Evolutionary conservation across 2,888 invertebrate genomes (phyloP).

Genomic region (Glaucopsyche alexis): DNA sequence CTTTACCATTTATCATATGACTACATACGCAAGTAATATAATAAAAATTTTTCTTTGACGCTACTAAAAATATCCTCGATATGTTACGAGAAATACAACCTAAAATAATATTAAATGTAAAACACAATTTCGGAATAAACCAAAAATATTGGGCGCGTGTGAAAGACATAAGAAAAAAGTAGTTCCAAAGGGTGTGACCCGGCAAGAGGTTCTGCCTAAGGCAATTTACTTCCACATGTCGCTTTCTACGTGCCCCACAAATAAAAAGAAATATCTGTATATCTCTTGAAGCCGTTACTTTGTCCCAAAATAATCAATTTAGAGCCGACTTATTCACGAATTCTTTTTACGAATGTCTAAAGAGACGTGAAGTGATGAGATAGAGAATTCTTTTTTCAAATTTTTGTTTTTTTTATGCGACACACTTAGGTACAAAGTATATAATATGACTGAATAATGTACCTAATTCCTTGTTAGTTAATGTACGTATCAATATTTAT

Average conservation of each 20-base stretch:
- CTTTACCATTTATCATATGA: too few species aligned
- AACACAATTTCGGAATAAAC: conserved; percentile 42
- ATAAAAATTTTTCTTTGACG: too few species aligned
- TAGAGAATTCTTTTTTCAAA: conserved; percentile 13
- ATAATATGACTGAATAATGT: neutral
- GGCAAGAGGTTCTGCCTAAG: conserved; percentile 71
- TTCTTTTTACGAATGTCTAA: conserved; percentile 26
- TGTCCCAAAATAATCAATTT: conserved; percentile 37
- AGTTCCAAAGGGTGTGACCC: conserved; percentile 57
- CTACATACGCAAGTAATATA: too few species aligned
- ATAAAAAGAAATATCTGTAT: conserved; percentile 67
- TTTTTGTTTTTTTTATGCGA: neutral
- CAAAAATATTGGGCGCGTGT: conserved; percentile 64
- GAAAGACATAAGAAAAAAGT: conserved; percentile 64
- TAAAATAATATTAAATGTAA: conserved; percentile 20
- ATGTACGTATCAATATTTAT: too few species aligned
- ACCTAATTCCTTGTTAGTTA: neutral
- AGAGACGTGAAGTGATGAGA: conserved; percentile 15
- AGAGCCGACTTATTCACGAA: conserved; percentile 25
- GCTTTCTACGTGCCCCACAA: conserved; percentile 73
- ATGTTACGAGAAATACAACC: conserved; percentile 4
- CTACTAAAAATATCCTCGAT: neutral
- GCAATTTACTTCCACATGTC: conserved; percentile 79
- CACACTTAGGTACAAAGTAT: neutral
- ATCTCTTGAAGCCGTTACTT: conserved; percentile 60